Conservation (phyloP, 2,888 invertebrate species). For the Buathra laborator region DNA sequence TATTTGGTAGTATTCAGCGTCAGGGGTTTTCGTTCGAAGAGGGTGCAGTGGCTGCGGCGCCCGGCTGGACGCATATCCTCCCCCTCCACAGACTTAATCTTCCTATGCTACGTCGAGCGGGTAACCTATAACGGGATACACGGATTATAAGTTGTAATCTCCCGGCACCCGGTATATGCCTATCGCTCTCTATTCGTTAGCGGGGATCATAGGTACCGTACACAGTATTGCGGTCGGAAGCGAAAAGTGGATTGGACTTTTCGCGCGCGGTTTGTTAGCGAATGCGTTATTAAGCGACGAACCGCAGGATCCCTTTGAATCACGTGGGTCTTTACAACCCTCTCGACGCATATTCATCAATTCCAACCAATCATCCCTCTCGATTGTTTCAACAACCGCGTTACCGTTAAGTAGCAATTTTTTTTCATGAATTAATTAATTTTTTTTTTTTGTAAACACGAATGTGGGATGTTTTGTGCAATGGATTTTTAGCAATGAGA, state of each 20-base stretch:
- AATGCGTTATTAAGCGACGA: slow-evolving; percentile 45
- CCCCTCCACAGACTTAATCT: slow-evolving; percentile 76
- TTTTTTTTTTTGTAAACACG: neutral
- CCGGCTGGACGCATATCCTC: slow-evolving; percentile 35
- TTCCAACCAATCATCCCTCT: neutral
- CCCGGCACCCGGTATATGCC: slow-evolving; percentile 53
- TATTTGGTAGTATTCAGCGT: slow-evolving; percentile 43
- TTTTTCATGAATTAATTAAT: neutral
- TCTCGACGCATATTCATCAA: slow-evolving; percentile 10
- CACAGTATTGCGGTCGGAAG: slow-evolving; percentile 66
- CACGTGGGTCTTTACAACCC: slow-evolving; percentile 14
- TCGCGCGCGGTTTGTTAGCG: slow-evolving; percentile 53
- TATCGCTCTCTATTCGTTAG: slow-evolving; percentile 70
- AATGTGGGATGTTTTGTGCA: too few relatives aligned
- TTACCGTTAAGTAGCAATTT: neutral
- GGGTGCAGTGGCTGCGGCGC: slow-evolving; percentile 62
- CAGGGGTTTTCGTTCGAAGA: slow-evolving; percentile 61
- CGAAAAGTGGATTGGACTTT: slow-evolving; percentile 73
- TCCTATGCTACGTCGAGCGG: slow-evolving; percentile 74
- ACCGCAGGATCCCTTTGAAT: slow-evolving; percentile 50
- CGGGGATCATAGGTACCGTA: slow-evolving; percentile 37
- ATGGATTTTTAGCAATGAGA: too few relatives aligned
- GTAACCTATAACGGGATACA: slow-evolving; percentile 80
- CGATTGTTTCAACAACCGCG: neutral
- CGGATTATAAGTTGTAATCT: slow-evolving; percentile 83